These are phyloP conservation scores for Numenius arquata DNA, from an alignment of 2,113 vertebrate genomes.

Conservation along the genomic window DNA sequence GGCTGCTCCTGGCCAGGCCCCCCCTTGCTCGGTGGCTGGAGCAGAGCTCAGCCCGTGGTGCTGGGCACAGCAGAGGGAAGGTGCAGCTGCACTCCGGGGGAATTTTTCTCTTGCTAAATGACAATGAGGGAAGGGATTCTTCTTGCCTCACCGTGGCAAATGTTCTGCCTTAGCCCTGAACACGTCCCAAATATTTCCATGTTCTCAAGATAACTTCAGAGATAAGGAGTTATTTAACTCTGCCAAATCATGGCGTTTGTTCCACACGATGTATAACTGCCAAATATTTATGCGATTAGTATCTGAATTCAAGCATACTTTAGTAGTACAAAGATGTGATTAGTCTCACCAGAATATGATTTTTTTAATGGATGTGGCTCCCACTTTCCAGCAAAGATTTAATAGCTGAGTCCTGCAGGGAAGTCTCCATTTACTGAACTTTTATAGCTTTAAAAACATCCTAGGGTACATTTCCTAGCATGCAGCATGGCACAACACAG, in stretches of 20 bases:
- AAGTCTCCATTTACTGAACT: conserved; percentile 61
- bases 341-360: conserved; percentile 42
- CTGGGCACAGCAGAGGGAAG: rapidly evolving
- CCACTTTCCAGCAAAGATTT: conserved; percentile 43
- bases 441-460: conserved; percentile 46
- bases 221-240: conserved; percentile 30
- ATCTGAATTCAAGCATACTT: conserved; percentile 54
- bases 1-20: background rate
- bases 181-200: conserved; percentile 25
- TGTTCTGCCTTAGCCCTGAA: background rate
- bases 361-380: conserved; percentile 53
- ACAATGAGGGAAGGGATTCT: background rate
- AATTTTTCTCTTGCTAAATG: background rate
- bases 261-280: background rate
- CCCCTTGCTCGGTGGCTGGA: background rate
- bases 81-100: background rate
- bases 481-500: background rate
- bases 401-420: conserved; percentile 64
- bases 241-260: background rate
- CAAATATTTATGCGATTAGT: conserved; percentile 55
- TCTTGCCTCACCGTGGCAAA: background rate
- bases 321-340: conserved; percentile 39
- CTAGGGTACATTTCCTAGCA: conserved; percentile 38
- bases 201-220: conserved; percentile 39
- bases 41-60: background rate